phyloP scores from a whole-genome alignment of 2,113 vertebrate genomes.

The Cygnus buccinator region DNA sequence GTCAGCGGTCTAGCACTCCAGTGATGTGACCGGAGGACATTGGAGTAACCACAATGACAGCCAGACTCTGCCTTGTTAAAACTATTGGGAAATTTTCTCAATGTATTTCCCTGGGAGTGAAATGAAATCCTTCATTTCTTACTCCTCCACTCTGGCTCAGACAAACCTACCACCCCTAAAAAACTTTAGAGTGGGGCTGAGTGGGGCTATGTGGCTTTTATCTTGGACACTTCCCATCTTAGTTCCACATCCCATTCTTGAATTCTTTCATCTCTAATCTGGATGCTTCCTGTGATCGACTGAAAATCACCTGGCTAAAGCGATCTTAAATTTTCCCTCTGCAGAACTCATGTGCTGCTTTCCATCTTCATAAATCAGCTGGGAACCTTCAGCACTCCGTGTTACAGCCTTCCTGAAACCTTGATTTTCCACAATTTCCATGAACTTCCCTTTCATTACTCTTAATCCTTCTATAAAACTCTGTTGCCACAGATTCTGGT shows the following conservation, averaged over 20 bases:
- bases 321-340: not conserved
- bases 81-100: not conserved
- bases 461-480: not conserved
- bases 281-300: not conserved
- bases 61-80: not conserved
- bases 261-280: not conserved
- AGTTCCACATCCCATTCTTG: not conserved
- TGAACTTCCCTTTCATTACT: not conserved
- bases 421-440: not conserved
- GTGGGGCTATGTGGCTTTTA: not conserved
- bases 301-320: not conserved
- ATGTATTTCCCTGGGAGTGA: not conserved
- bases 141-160: not conserved
- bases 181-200: not conserved
- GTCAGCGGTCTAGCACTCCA: conserved; percentile 12
- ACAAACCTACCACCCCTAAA: not conserved
- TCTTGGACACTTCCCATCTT: not conserved
- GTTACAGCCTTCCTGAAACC: not conserved
- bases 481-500: not conserved
- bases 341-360: not conserved
- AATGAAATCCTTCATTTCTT: not conserved
- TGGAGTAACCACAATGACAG: not conserved
- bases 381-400: not conserved
- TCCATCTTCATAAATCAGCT: not conserved
- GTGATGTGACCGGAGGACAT: not conserved